These are phyloP conservation scores for Cassiopea andromeda DNA, from an alignment of 30 jellyfish, hydroid and myxozoan genomes.

Conservation along the genomic window DNA sequence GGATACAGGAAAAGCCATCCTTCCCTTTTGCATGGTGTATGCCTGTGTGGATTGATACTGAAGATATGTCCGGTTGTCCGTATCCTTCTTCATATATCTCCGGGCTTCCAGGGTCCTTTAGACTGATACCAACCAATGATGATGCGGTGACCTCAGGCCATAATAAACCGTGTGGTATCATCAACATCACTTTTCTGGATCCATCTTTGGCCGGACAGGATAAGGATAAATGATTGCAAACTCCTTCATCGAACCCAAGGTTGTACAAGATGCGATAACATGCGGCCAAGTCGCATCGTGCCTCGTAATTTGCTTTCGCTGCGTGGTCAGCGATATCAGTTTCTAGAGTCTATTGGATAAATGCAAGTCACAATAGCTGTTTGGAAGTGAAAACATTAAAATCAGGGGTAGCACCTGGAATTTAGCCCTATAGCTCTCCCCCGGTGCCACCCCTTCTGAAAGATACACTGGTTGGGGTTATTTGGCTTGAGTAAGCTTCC, in stretches of 20 bases:
- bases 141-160: slow-evolving; percentile 86
- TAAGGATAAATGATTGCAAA: slow-evolving; percentile 72
- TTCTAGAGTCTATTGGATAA: background rate
- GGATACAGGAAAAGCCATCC: slow-evolving; percentile 39
- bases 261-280: slow-evolving; percentile 62
- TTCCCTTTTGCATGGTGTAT: slow-evolving; percentile 47
- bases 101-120: slow-evolving; percentile 41
- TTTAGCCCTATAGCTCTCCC: too few relatives aligned
- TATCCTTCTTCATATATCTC: slow-evolving; percentile 48
- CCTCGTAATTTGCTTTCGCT: slow-evolving; percentile 60
- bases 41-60: slow-evolving; percentile 74
- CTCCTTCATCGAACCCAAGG: slow-evolving; percentile 70
- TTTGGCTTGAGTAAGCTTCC: too few relatives aligned
- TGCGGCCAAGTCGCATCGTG: slow-evolving; percentile 79
- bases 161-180: slow-evolving; percentile 61
- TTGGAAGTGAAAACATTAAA: background rate
- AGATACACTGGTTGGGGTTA: too few relatives aligned
- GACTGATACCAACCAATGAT: slow-evolving; percentile 58
- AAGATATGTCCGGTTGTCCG: slow-evolving; percentile 72
- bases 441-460: too few relatives aligned
- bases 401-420: too few relatives aligned
- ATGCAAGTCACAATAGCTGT: background rate
- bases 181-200: slow-evolving; percentile 61
- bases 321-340: background rate
- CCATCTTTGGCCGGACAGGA: slow-evolving; percentile 83